Conservation (phyloP, 2,797 vertebrate species). For the Eupleurogrammus muticus region DNA sequence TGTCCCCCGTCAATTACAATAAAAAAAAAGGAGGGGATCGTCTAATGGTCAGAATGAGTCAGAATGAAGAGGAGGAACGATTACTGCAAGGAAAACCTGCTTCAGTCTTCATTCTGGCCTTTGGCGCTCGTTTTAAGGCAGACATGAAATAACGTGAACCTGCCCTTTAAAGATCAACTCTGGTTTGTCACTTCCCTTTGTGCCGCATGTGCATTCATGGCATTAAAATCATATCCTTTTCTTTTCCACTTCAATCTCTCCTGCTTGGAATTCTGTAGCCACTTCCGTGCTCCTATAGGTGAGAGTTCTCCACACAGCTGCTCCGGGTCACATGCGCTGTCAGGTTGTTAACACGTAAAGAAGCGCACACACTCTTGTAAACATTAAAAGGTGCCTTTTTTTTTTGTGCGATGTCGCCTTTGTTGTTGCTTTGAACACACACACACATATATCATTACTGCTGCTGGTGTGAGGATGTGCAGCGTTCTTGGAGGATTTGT, state of each 20-base stretch:
- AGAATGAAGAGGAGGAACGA: too few species aligned
- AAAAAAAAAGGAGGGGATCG: too few species aligned
- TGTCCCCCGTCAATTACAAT: too few species aligned
- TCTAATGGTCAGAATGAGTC: too few species aligned
- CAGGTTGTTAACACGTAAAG: conserved; percentile 68
- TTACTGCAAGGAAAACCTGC: too few species aligned
- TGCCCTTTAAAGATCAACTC: too few species aligned
- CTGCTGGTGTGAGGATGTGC: conserved; percentile 36
- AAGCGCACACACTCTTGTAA: conserved; percentile 42
- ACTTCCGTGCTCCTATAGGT: conserved; percentile 45
- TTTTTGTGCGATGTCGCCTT: conserved; percentile 12
- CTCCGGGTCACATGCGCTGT: conserved; percentile 60
- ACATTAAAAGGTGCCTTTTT: conserved; percentile 61
- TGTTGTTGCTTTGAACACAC: conserved; percentile 46
- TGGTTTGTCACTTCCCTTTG: not conserved
- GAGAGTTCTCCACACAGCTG: conserved; percentile 66
- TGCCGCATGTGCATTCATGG: not conserved
- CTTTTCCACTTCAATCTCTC: conserved; percentile 14
- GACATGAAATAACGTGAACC: too few species aligned
- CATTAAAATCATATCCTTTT: not conserved
- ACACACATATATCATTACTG: conserved; percentile 27
- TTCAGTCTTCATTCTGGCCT: too few species aligned
- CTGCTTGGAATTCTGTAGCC: conserved; percentile 32
- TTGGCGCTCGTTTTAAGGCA: too few species aligned
- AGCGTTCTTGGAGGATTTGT: conserved; percentile 31